Evolutionary conservation across 2,888 invertebrate species (phyloP).

Genomic region (Euphydryas editha): DNA sequence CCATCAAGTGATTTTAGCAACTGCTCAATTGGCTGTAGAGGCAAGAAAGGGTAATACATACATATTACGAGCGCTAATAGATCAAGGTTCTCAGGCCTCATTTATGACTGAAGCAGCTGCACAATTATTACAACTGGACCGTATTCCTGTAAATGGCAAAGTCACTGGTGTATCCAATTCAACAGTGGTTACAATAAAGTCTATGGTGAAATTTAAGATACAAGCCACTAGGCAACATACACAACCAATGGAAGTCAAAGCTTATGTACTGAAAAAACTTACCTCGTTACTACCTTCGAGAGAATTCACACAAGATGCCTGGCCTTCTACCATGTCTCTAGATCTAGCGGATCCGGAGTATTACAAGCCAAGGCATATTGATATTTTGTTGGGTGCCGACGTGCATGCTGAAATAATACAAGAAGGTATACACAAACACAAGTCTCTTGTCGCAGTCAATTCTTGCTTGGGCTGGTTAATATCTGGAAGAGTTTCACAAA

Average conservation of each 20-base stretch:
- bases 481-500: slow-evolving; percentile 27
- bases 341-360: slow-evolving; percentile 37
- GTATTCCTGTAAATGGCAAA: slow-evolving; percentile 34
- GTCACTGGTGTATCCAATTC: slow-evolving; percentile 38
- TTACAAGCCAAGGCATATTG: slow-evolving; percentile 41
- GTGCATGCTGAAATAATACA: slow-evolving; percentile 39
- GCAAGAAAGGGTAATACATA: slow-evolving; percentile 26
- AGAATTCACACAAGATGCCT: slow-evolving; percentile 25
- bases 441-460: slow-evolving; percentile 37
- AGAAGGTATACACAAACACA: slow-evolving; percentile 25
- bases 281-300: slow-evolving; percentile 33
- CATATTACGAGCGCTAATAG: slow-evolving; percentile 33
- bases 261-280: slow-evolving; percentile 38
- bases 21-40: slow-evolving; percentile 29
- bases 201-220: slow-evolving; percentile 35
- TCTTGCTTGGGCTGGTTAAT: slow-evolving; percentile 43
- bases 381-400: slow-evolving; percentile 41
- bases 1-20: slow-evolving; percentile 35
- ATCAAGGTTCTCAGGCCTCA: slow-evolving; percentile 42
- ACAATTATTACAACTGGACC: slow-evolving; percentile 36
- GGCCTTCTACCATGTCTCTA: slow-evolving; percentile 31
- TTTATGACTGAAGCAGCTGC: slow-evolving; percentile 39
- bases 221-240: slow-evolving; percentile 11
- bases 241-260: slow-evolving; percentile 24
- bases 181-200: slow-evolving; percentile 38